Evolutionary conservation across 2,888 invertebrate species (phyloP), one percentile per base, ranked within the genome.

Genomic region (Brenthis ino): DNA sequence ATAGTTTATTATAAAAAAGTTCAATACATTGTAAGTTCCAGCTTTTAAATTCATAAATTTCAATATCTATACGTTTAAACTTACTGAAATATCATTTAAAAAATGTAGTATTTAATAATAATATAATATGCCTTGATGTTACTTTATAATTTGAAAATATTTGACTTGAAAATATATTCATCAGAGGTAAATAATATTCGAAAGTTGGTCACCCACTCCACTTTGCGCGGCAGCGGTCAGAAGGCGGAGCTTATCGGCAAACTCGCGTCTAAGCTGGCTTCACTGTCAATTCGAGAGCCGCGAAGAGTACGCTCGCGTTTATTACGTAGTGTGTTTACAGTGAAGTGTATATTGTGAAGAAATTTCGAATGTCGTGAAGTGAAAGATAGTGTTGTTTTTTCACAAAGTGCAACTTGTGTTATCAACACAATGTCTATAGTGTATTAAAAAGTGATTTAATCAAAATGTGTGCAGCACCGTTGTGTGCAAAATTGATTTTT

Each of bases 191-290:
- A 66, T 67, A 65, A 53, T 14, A 33, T 53, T 64, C 65, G 64
- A 53, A 63, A 70, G 76, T 77, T 85, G 82, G 83, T 70, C 80
- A 87, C 88, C 85, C 91, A 90, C 87, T 90, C 90, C 86, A 91
- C 92, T 92, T 92, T 91, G 90, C 91, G 91, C 92, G 91, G 92
- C 90, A 92, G 92, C 92, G 93, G 93, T 92, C 92, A 92, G 92
- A 90, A 93, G 92, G 93, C 93, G 93, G 93, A 84, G 92, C 91
- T 90, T 93, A 91, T 91, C 91, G 92, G 92, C 91, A 91, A 92
- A 93, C 92, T 93, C 93, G 92, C 93, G 92, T 91, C 90, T 88
- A 91, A 79, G 91, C 92, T 92, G 85, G 81, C 79, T 83, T 85
- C 91, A 91, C 92, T 93, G 93, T 93, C 93, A 92, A 90, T 91